phyloP scores from a whole-genome alignment of 2,888 invertebrate species.

The Selenia dentaria region DNA sequence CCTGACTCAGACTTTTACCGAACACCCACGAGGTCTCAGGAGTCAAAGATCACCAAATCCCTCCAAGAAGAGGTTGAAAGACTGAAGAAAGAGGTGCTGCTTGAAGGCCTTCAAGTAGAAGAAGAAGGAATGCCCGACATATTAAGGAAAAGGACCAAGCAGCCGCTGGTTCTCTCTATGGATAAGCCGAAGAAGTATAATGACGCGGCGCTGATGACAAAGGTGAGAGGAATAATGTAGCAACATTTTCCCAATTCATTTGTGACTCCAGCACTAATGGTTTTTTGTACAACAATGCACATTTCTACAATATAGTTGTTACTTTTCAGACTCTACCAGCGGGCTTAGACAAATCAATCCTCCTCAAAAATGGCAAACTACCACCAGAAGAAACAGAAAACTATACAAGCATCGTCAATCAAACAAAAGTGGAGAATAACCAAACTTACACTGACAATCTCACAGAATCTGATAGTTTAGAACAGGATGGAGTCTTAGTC shows the following conservation, averaged over 20 bases:
- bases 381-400: constrained; percentile 65
- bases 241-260: too few relatives aligned
- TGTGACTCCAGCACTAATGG: too few relatives aligned
- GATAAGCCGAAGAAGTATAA: constrained; percentile 80
- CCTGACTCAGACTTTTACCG: constrained; percentile 83
- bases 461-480: constrained; percentile 76
- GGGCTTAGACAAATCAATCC: constrained; percentile 69
- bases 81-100: constrained; percentile 91
- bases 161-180: constrained; percentile 77
- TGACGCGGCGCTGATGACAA: constrained; percentile 70
- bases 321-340: constrained; percentile 63
- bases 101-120: constrained; percentile 93
- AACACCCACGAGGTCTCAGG: constrained; percentile 52
- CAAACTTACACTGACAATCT: constrained; percentile 67
- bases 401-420: constrained; percentile 45
- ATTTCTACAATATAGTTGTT: constrained; percentile 13
- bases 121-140: constrained; percentile 92
- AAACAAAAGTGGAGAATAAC: constrained; percentile 56
- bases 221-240: constrained; percentile 48
- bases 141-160: constrained; percentile 88
- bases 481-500: constrained; percentile 78
- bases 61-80: constrained; percentile 92
- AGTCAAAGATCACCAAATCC: constrained; percentile 86
- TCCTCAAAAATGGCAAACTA: constrained; percentile 74
- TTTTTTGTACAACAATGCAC: not conserved